A percentile compares a stretch with the other conserved stretches of the same genome.
phyloP scores from a whole-genome alignment of 2,888 invertebrate genomes.

The Microctonus brassicae region DNA sequence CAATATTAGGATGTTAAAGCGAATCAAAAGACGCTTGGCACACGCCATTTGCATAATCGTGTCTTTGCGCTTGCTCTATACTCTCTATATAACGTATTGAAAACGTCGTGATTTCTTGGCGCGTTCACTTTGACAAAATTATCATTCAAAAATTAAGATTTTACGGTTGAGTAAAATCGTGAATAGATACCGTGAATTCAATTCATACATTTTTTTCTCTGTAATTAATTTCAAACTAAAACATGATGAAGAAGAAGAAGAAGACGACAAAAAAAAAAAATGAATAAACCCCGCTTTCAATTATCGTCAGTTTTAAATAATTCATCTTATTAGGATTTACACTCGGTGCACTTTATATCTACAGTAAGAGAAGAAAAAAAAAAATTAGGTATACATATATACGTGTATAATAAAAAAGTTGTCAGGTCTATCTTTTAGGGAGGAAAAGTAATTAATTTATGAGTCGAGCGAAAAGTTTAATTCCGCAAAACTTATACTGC shows the following conservation, averaged over 20 bases:
- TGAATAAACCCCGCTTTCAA: constrained; percentile 14
- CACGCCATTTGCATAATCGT: constrained; percentile 29
- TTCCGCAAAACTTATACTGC: constrained; percentile 21
- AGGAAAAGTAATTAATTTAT: constrained; percentile 26
- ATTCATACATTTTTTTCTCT: not conserved
- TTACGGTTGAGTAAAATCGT: constrained; percentile 11
- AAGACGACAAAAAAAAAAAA: not conserved
- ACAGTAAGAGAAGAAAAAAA: not conserved
- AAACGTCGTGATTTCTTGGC: constrained; percentile 30
- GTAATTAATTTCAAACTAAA: not conserved
- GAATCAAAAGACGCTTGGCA: constrained; percentile 28
- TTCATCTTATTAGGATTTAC: not conserved
- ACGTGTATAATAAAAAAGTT: constrained; percentile 1
- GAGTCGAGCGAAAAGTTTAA: constrained; percentile 27
- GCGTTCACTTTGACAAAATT: constrained; percentile 13
- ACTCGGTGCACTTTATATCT: not conserved
- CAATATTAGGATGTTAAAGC: constrained; percentile 16
- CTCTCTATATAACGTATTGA: constrained; percentile 24
- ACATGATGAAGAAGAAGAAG: not conserved
- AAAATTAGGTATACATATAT: not conserved
- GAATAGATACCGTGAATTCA: constrained; percentile 1
- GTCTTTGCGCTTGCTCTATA: constrained; percentile 8
- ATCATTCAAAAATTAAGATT: constrained; percentile 8
- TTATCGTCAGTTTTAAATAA: constrained; percentile 2
- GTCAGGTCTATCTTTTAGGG: not conserved